Base-by-base conservation (phyloP, 2,797 vertebrate genomes). In the Smutsia temminckii region DNA sequence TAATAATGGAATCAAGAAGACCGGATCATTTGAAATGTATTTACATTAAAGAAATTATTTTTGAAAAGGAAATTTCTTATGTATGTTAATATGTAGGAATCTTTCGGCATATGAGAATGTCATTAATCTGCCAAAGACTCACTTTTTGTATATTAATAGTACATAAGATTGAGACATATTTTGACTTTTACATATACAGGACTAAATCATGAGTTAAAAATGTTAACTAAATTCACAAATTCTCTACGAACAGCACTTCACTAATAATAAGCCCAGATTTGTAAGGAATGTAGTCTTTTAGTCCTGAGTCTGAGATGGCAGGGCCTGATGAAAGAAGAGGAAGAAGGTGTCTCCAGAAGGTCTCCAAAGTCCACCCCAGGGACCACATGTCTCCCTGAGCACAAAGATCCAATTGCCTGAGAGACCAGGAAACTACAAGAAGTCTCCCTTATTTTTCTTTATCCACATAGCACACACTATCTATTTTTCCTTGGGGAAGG, bases 1-100 rank as follows among this genome's bases (percentile, higher is more conserved):
- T 93, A 95, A 85, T 68, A 95, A 96, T 80, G 55, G 85, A 97
- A 87, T 61, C 46, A 91, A 46, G 53, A 96, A 89, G 40, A 89
- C 6, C 3, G 6, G 32, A 89, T 78, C 37, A 85, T 91, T 94
- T 84, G 40, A 94, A 92, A 93, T 63, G 4, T 1, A 72, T 95
- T 86, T 89, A 66, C n/a, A 68, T 71, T 90, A 78, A 95, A 88
- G 11, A 95, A 61, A 83, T n/a, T 2, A 1, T 75, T 89, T 68
- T 93, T 55, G 55, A 4, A 87, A 89, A 74, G 20, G 8, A 93
- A 78, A 63, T 27, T 46, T 86, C 29, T n/a, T 63, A 1, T 20
- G 40, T 2, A 51, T 0, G 29, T 40, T 57, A 90, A 29, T 55
- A 89, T 53, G 32, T 25, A 81, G 34, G 5, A 88, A 57, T 77